phyloP scores from a whole-genome alignment of 2,888 invertebrate species.

The Erynnis tages region DNA sequence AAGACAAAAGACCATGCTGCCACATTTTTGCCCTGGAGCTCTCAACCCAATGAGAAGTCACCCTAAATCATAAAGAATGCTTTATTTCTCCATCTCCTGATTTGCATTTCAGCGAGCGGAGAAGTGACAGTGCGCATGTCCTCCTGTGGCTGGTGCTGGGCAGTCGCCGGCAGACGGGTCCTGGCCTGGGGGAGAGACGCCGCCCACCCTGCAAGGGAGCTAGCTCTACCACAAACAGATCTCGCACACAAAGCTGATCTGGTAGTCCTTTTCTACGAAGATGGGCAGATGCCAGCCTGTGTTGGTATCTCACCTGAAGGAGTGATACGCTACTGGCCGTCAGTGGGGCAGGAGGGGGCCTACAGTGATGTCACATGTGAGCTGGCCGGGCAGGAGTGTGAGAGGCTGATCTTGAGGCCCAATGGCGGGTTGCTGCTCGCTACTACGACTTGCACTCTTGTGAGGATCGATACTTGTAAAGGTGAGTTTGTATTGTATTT shows the following conservation, averaged over 20 bases:
- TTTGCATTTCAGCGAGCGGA: constrained; percentile 72
- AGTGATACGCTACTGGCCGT: constrained; percentile 94
- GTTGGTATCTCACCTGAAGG: constrained; percentile 97
- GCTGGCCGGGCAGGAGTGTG: constrained; percentile 93
- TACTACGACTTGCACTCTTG: constrained; percentile 94
- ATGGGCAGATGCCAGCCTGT: constrained; percentile 87
- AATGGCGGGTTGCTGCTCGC: constrained; percentile 91
- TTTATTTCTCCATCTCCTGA: too few relatives aligned
- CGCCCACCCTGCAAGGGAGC: constrained; percentile 87
- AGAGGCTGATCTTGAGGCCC: constrained; percentile 81
- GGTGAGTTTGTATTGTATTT: constrained; percentile 35
- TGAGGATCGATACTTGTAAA: constrained; percentile 27
- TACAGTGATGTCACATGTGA: constrained; percentile 93
- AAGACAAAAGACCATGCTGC: too few relatives aligned
- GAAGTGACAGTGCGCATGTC: constrained; percentile 84
- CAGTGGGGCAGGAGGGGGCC: constrained; percentile 92
- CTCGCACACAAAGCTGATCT: constrained; percentile 94
- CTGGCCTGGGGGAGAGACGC: constrained; percentile 91
- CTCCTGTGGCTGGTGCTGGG: constrained; percentile 89
- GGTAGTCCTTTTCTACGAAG: constrained; percentile 85
- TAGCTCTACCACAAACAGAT: constrained; percentile 95
- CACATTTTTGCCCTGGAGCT: too few relatives aligned
- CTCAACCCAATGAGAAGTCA: too few relatives aligned
- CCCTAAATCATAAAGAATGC: too few relatives aligned
- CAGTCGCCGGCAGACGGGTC: constrained; percentile 91